Evolutionary conservation across 2,797 vertebrate species (phyloP).

Genomic region (Notoglanidium macrostoma): DNA sequence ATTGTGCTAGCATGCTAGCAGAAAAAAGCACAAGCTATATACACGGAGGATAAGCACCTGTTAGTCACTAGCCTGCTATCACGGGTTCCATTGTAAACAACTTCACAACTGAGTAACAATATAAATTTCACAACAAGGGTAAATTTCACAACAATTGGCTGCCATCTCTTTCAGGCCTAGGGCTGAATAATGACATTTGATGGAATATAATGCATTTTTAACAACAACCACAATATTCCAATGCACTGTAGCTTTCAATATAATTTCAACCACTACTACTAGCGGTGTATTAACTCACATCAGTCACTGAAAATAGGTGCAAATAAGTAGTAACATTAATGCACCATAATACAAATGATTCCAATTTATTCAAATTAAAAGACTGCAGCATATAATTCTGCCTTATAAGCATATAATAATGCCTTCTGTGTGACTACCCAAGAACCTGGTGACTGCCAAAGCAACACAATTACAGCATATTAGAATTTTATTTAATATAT

Average conservation of each 20-base stretch:
- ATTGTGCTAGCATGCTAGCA: neutral
- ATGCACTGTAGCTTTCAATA: neutral
- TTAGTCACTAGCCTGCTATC: neutral
- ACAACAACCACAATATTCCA: neutral
- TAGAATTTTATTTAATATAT: neutral
- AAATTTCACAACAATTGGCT: neutral
- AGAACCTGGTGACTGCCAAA: neutral
- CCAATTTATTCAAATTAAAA: neutral
- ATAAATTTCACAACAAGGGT: neutral
- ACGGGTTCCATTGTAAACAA: neutral
- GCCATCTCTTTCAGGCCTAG: neutral
- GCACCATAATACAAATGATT: neutral
- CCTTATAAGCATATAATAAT: too few species aligned
- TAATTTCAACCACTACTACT: neutral
- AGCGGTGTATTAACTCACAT: neutral
- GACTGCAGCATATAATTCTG: neutral
- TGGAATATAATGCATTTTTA: neutral
- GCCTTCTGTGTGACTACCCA: too few species aligned
- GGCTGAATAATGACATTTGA: neutral
- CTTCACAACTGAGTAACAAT: neutral
- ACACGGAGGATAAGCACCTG: neutral
- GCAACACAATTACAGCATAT: neutral
- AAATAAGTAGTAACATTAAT: neutral
- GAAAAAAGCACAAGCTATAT: neutral
- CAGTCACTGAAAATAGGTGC: neutral